Conservation (phyloP, 1,140 invertebrate genomes). For the Papilio polytes region DNA sequence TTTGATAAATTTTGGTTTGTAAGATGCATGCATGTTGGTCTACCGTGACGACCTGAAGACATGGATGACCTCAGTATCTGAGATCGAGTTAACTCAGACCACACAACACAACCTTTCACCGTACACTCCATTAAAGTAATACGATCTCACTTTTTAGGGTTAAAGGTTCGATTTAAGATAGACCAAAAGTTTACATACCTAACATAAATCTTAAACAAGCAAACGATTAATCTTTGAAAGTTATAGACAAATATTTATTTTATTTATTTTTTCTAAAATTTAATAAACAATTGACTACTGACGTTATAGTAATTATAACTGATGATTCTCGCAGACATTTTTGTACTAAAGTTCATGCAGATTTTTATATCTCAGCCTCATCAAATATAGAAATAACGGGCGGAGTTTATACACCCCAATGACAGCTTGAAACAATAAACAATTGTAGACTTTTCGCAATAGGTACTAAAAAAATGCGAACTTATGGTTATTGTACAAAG, state of each 20-base stretch:
- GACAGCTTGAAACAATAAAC: neutral
- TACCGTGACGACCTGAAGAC: neutral
- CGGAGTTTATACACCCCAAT: neutral
- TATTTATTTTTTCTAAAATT: neutral
- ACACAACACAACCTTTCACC: constrained; percentile 7
- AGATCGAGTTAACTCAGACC: neutral
- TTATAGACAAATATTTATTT: neutral
- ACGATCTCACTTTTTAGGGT: constrained; percentile 6
- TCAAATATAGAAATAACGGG: constrained; percentile 8
- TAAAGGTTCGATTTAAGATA: neutral
- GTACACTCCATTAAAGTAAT: constrained; percentile 3
- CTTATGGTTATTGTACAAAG: neutral
- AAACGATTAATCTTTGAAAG: neutral
- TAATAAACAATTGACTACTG: neutral
- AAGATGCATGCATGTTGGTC: neutral
- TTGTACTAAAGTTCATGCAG: neutral
- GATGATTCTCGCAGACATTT: neutral
- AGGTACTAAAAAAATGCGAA: neutral
- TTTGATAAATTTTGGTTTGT: neutral
- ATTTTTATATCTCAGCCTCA: neutral
- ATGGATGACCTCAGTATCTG: constrained; percentile 1
- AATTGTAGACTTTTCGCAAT: neutral
- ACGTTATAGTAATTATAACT: neutral
- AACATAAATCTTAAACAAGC: neutral
- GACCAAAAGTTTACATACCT: neutral